Base-by-base conservation (phyloP, 2,113 vertebrate genomes). In the Hiodon tergisus region DNA sequence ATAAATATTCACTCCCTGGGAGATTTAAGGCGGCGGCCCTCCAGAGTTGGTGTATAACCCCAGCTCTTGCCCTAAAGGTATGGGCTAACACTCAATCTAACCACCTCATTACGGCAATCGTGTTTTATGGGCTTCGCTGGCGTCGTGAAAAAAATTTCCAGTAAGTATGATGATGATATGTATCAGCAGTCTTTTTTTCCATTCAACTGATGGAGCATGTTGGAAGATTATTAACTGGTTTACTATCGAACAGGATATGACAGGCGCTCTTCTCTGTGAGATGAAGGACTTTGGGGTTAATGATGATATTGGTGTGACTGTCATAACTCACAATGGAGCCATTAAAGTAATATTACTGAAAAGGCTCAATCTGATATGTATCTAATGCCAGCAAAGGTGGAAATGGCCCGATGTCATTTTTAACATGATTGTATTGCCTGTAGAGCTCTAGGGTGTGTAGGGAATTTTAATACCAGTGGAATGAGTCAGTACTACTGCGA, bases 261-360 rank as follows among this genome's bases (percentile, higher is more conserved):
- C 85, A 86, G 86, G 83, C 86, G 83, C 85, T 87, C 82, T 80
- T 87, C 85, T 81, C 59, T 51, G 74, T 9, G 81, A 89, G 87
- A 88, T 87, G 84, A 83, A 90, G 86, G 78, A 88, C 73, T 71
- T 53, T 31, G n/a, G 79, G 75, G 86, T 88, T 90, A 90, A 90
- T 87, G 86, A 83, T 72, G 63, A 80, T 80, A 79, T 76, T 83
- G 82, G 74, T 78, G 78, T 87, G 83, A 85, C 88, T 86, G 86
- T 86, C 89, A 88, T 89, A 89, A 90, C 84, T 90, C 88, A 91
- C 84, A 86, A 88, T 80, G 81, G 83, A 79, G 80, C 82, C 85
- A 87, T 89, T 90, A 90, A 88, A 88, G 83, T 76, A 74, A 85
- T 85, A 88, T 89, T 86, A 86, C 77, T 62, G 77, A 74, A 82